Percentiles rank a stretch among this genome's conserved stretches.
phyloP scores from a whole-genome alignment of 2,888 invertebrate genomes.

The Nesidiocoris tenuis region DNA sequence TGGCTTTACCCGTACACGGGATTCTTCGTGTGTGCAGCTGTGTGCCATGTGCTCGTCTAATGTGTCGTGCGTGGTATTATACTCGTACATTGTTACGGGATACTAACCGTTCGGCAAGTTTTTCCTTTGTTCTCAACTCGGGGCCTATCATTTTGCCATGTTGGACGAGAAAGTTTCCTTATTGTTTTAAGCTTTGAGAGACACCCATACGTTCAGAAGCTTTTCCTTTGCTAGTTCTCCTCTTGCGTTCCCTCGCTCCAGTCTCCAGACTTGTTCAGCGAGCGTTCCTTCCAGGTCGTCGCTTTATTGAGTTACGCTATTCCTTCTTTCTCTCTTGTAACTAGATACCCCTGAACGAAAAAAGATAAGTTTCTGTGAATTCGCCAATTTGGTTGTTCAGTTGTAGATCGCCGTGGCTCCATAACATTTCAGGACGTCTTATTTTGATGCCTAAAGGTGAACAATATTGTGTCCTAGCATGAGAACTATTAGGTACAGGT shows the following conservation, averaged over 20 bases:
- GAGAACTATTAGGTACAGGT: too few species aligned
- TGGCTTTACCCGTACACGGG: too few species aligned
- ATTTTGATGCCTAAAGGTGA: too few species aligned
- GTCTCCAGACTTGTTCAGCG: neutral
- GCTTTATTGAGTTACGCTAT: neutral
- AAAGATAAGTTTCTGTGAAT: too few species aligned
- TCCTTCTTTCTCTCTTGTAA: too few species aligned
- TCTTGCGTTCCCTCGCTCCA: neutral
- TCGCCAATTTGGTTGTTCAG: too few species aligned
- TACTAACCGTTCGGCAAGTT: constrained; percentile 2
- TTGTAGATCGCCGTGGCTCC: too few species aligned
- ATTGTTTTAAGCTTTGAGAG: constrained; percentile 27
- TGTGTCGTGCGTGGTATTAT: neutral
- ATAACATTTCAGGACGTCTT: too few species aligned
- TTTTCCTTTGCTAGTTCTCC: neutral
- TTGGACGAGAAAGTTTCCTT: constrained; percentile 11
- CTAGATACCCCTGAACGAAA: too few species aligned
- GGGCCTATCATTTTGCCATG: neutral
- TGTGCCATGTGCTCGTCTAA: too few species aligned
- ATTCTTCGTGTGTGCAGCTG: neutral
- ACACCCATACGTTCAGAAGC: constrained; percentile 11
- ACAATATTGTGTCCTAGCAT: too few species aligned
- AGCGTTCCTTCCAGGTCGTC: neutral
- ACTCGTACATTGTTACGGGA: neutral
- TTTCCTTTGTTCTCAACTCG: constrained; percentile 7